Conservation (phyloP, 2,113 vertebrate species). For the Lamprologus ornatipinnis region DNA sequence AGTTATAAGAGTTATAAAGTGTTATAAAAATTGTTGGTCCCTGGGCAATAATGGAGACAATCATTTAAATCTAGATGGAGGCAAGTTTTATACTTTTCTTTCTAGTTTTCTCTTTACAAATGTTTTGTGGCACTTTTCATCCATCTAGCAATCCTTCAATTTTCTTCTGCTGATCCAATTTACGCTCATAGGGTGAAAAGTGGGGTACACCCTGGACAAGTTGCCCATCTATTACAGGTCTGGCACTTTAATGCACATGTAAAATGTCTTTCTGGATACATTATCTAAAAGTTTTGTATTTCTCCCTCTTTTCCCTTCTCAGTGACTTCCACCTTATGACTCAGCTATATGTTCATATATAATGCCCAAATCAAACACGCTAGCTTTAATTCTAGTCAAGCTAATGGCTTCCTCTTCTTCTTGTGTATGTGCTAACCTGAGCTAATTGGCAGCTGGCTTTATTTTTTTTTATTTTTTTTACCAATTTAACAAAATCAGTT, state of each 20-base stretch:
- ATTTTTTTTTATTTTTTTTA: background rate
- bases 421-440: background rate
- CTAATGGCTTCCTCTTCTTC: background rate
- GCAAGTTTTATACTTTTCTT: background rate
- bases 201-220: background rate
- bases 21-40: background rate
- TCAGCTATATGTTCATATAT: background rate
- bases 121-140: background rate
- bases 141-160: background rate
- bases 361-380: background rate
- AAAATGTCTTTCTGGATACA: background rate
- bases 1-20: background rate
- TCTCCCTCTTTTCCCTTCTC: background rate
- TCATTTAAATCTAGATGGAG: background rate
- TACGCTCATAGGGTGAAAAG: background rate
- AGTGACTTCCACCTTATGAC: background rate
- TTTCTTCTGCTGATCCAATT: background rate
- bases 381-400: background rate
- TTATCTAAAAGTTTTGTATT: background rate
- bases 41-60: background rate
- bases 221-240: background rate
- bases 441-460: background rate
- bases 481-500: rapidly evolving
- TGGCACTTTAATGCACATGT: background rate
- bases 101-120: background rate